phyloP scores from a whole-genome alignment of 2,888 invertebrate species.

The Rhyacophila evoluta region DNA sequence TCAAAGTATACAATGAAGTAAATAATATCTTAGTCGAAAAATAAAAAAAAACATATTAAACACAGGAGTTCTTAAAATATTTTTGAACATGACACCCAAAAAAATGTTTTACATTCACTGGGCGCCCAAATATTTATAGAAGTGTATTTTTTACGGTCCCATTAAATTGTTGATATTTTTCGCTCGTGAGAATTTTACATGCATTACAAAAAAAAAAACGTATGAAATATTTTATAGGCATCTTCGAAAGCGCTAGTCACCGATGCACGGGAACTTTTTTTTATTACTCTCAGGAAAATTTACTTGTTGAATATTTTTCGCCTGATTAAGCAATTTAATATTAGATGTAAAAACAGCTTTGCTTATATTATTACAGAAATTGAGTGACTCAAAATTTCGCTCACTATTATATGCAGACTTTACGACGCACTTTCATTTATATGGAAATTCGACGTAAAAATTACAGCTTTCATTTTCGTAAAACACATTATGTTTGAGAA shows the following conservation, averaged over 20 bases:
- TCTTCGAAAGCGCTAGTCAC: conserved; percentile 3
- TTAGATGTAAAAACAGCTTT: conserved; percentile 2
- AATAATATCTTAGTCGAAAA: no score
- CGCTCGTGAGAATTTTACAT: conserved; percentile 2
- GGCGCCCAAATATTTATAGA: not conserved
- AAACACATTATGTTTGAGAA: conserved; percentile 4
- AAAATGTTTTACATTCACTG: not conserved
- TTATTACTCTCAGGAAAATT: not conserved
- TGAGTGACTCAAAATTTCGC: conserved; percentile 3
- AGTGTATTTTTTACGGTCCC: conserved; percentile 14
- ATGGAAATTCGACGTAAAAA: conserved; percentile 19
- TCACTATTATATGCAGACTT: conserved; percentile 24
- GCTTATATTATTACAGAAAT: not conserved
- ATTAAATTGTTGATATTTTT: conserved; percentile 24
- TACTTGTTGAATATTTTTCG: conserved; percentile 24
- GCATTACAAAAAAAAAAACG: conserved; percentile 23
- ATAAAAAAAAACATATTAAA: no score
- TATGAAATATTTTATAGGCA: conserved; percentile 22
- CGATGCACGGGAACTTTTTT: not conserved
- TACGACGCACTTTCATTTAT: conserved; percentile 6
- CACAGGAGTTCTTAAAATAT: not conserved
- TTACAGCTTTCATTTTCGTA: conserved; percentile 3
- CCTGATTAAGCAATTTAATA: conserved; percentile 22
- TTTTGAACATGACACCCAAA: not conserved
- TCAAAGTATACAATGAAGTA: no score